Evolutionary conservation across 37 sponge, comb jelly and placozoan genomes (phyloP).

Genomic region (Chondrilla cf. caribensis): DNA sequence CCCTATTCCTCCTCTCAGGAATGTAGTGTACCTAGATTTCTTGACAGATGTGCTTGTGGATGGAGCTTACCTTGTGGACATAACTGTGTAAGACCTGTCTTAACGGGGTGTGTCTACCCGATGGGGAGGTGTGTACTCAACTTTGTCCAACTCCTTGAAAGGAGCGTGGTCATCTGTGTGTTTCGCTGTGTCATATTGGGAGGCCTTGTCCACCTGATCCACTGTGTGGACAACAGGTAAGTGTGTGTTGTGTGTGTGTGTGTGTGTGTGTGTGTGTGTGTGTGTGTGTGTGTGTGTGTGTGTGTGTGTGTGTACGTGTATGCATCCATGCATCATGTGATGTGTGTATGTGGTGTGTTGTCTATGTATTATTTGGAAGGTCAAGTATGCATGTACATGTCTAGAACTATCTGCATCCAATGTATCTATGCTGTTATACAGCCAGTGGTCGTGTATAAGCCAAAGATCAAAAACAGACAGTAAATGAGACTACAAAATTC

Average conservation of each 20-base stretch:
- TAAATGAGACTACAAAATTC: no score
- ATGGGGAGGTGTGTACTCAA: conserved; percentile 54
- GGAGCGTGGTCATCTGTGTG: conserved; percentile 73
- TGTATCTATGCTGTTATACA: background rate
- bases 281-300: no score
- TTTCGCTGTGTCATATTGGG: conserved; percentile 63
- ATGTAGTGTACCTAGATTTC: conserved; percentile 12
- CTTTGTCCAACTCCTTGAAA: conserved; percentile 55
- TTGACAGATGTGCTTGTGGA: conserved; percentile 7
- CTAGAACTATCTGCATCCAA: conserved; percentile 23
- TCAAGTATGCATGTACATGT: no score
- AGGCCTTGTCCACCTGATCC: conserved; percentile 68
- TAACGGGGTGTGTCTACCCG: conserved; percentile 55
- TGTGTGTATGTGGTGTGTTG: no score
- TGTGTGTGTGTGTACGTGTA: no score
- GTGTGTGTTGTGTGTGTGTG: no score
- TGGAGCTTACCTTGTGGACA: background rate
- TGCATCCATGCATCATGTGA: no score
- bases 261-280: no score
- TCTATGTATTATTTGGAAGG: no score
- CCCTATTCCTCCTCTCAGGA: conserved; percentile 2
- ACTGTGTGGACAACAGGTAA: conserved; percentile 45
- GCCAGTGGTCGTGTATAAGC: no score
- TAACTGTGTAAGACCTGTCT: conserved; percentile 50
- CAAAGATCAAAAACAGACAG: no score